Conservation (phyloP, 2,113 vertebrate genomes). For the Sula dactylatra region DNA sequence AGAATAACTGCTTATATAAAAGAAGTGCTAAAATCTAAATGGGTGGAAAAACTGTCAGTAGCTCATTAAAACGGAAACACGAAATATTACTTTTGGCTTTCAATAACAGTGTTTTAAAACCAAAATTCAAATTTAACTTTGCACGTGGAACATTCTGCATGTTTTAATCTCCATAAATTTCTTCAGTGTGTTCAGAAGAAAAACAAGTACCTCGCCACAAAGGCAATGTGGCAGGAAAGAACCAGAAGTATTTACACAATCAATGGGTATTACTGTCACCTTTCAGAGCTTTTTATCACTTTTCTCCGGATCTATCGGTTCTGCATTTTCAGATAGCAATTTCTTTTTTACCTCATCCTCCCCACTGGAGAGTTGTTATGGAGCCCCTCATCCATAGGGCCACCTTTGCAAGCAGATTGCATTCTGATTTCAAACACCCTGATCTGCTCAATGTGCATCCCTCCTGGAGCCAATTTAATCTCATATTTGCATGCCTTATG, state of each 20-base stretch:
- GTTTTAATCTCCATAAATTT: not conserved
- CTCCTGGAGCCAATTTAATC: not conserved
- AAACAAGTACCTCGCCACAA: not conserved
- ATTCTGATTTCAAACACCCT: not conserved
- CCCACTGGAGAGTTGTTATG: not conserved
- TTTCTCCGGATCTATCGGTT: not conserved
- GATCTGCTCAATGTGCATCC: not conserved
- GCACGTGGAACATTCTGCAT: not conserved
- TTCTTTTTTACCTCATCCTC: not conserved
- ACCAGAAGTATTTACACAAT: not conserved
- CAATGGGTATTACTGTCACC: not conserved
- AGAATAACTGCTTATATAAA: slow-evolving; percentile 4
- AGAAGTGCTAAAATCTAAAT: not conserved
- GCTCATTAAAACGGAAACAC: not conserved
- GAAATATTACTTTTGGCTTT: not conserved
- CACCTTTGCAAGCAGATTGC: not conserved
- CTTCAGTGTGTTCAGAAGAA: not conserved
- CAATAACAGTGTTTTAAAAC: not conserved
- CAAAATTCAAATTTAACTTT: not conserved
- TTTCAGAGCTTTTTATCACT: not conserved
- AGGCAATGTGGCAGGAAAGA: not conserved
- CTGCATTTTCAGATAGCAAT: not conserved
- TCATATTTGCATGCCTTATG: not conserved
- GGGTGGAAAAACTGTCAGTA: not conserved
- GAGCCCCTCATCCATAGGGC: not conserved